A percentile compares a stretch with the other conserved stretches of the same genome.
These are phyloP conservation scores for Cheilosia urbana DNA, from an alignment of 2,888 invertebrate genomes.

Conservation along the genomic window DNA sequence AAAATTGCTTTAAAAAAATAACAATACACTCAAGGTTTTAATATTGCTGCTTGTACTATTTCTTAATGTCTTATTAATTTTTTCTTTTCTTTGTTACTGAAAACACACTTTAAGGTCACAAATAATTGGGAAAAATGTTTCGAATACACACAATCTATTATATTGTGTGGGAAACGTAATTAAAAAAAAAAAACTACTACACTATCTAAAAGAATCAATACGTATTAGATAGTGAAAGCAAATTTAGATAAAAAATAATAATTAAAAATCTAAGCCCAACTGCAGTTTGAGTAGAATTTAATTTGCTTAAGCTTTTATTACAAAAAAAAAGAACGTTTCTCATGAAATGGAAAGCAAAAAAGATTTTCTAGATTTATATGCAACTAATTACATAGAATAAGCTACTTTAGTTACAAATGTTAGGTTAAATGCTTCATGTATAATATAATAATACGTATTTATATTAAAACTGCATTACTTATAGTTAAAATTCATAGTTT, in stretches of 20 bases:
- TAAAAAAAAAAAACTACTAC: conserved; percentile 62
- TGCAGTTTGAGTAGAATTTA: conserved; percentile 72
- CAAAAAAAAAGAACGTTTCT: conserved; percentile 23
- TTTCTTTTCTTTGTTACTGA: conserved; percentile 68
- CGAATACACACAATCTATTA: conserved; percentile 73
- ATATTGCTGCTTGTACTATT: conserved; percentile 53
- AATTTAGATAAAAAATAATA: conserved; percentile 25
- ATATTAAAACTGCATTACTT: conserved; percentile 57
- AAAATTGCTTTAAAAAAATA: conserved; percentile 10
- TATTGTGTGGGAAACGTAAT: conserved; percentile 68
- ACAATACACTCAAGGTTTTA: conserved; percentile 7
- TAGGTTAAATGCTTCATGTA: conserved; percentile 65
- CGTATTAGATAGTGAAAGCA: conserved; percentile 55
- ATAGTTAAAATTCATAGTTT: conserved; percentile 38
- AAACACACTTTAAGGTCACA: conserved; percentile 84
- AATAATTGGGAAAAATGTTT: conserved; percentile 84
- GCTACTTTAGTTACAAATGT: conserved; percentile 64
- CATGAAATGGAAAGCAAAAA: conserved; percentile 31
- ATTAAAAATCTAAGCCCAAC: conserved; percentile 50
- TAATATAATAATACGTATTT: conserved; percentile 37
- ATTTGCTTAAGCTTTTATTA: conserved; percentile 73
- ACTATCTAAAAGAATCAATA: conserved; percentile 64
- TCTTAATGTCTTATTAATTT: conserved; percentile 28
- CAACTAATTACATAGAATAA: conserved; percentile 55
- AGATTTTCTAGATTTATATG: conserved; percentile 62